Evolutionary conservation across 2,113 vertebrate species (phyloP).

Genomic region (Aspidoscelis tigris): DNA sequence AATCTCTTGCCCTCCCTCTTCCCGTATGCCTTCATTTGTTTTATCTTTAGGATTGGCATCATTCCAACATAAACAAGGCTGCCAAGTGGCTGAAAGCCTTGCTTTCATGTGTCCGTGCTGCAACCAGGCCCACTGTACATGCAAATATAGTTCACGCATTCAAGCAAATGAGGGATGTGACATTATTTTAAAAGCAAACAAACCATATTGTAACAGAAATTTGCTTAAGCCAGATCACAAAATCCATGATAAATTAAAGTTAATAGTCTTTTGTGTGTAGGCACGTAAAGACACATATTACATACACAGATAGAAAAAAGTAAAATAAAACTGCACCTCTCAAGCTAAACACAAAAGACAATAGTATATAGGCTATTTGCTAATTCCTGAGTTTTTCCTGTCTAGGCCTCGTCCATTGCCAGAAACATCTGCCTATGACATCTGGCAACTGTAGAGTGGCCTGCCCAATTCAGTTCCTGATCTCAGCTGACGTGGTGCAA

Average conservation of each 20-base stretch:
- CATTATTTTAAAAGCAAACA: background rate
- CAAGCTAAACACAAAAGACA: background rate
- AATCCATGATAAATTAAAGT: background rate
- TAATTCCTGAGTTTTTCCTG: slow-evolving; percentile 24
- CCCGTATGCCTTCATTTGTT: background rate
- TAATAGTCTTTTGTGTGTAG: background rate
- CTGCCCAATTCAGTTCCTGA: background rate
- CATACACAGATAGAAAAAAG: background rate
- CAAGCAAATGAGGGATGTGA: too few species aligned
- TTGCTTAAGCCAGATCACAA: background rate
- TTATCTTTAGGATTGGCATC: too few species aligned
- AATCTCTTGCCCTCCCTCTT: background rate
- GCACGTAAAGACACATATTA: background rate
- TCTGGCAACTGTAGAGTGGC: background rate
- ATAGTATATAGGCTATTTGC: background rate
- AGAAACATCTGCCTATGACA: background rate
- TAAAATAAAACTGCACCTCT: background rate
- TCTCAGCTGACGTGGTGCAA: background rate
- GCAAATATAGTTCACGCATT: too few species aligned
- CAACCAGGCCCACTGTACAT: too few species aligned
- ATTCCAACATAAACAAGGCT: too few species aligned
- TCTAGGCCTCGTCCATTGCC: background rate
- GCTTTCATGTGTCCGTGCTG: too few species aligned
- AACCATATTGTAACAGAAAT: background rate
- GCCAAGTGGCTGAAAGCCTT: too few species aligned